Evolutionary conservation across 92 coral and sea anemone genomes (phyloP).

Genomic region (Umimayanthus kanabou): DNA sequence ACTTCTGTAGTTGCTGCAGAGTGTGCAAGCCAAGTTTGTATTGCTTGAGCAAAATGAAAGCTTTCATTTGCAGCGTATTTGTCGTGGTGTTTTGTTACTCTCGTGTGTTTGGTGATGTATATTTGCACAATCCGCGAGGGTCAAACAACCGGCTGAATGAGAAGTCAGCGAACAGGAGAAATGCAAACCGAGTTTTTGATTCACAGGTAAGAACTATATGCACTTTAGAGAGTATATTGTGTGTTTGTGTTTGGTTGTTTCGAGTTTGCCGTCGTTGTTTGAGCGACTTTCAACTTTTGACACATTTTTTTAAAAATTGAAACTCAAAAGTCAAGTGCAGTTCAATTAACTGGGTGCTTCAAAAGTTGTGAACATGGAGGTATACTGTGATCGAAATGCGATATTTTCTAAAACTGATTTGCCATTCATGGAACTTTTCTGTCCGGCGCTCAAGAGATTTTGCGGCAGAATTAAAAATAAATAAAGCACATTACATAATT

Average conservation of each 20-base stretch:
- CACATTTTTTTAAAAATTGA: neutral
- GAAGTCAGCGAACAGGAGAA: conserved; percentile 83
- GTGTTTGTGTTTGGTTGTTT: neutral
- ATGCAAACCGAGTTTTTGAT: conserved; percentile 94
- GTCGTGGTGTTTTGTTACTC: neutral
- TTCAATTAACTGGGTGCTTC: neutral
- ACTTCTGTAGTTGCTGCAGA: neutral
- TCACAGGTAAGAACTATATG: conserved; percentile 76
- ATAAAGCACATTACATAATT: too few species aligned
- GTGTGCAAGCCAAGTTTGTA: neutral
- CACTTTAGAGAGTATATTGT: neutral
- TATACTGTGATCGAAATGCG: too few species aligned
- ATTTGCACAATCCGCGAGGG: conserved; percentile 91
- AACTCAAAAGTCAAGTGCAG: neutral
- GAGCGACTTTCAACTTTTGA: conserved; percentile 20
- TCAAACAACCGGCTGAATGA: conserved; percentile 94
- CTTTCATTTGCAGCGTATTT: conserved; percentile 4
- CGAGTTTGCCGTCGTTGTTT: neutral
- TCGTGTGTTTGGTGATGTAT: conserved; percentile 62
- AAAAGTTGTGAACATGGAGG: too few species aligned
- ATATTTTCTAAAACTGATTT: too few species aligned
- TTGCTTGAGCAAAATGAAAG: conserved; percentile 13
- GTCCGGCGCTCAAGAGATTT: too few species aligned
- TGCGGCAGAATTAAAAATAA: neutral
- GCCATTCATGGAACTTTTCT: too few species aligned